Base-by-base conservation (phyloP, 2,113 vertebrate species). In the Alligator mississippiensis region DNA sequence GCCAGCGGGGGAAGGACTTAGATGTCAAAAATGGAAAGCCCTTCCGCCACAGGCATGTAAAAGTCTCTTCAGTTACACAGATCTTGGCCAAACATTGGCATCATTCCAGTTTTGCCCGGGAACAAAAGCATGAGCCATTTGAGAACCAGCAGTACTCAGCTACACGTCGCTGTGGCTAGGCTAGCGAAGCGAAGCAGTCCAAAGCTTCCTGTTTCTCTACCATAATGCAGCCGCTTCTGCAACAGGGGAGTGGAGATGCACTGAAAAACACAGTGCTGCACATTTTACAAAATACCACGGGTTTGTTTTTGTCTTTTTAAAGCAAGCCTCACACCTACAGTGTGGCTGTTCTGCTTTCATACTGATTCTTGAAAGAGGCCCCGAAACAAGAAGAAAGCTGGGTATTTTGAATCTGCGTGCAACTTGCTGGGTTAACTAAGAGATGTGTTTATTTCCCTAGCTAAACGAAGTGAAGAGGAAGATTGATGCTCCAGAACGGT, bases 161-260 rank as follows among this genome's bases (percentile, higher is more conserved):
- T 83, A 30, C 10, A 21, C 47, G 30, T 38, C 87, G 77, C 84
- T 93, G 21, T 28, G 34, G 5, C n/a, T 61, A 8, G 18, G n/a
- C 57, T 57, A 60, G 3, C 9, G 24, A 60, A 85, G 13, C 11
- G 34, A 87, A 18, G 15, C 87, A 92, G 25, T 15, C 18, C 72
- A 87, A 90, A 79, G 58, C 17, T 0, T 3, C 57, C 60, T 18
- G 2, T 17, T 2, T 77, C 64, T 81, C 82, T 80, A 17, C 47
- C 54, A 61, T 0, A 0, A 60, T 15, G 22, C 14, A 57, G 25
- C 34, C 82, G 60, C 38, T 85, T 82, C 57, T 28, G 34, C 12
- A 55, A 16, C 72, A 62, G 76, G 78, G 27, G 5, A 60, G 10
- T 38, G 10, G 18, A 68, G 66, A 6, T 70, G n/a, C 30, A 38